Conservation (phyloP, 1,140 invertebrate genomes). For the Bombus vancouverensis region DNA sequence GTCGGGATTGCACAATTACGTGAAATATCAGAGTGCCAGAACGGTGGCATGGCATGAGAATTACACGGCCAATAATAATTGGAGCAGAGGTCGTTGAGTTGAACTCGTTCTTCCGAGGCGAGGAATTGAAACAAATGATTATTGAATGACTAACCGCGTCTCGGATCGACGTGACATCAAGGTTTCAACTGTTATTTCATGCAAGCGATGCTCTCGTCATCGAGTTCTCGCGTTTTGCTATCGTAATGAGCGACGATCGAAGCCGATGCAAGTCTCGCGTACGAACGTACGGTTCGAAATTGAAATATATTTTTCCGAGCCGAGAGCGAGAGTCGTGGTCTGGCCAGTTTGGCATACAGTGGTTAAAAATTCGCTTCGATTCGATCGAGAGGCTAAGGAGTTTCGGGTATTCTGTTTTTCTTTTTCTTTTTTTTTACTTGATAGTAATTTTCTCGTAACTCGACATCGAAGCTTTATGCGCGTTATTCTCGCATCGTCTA, state of each 20-base stretch:
- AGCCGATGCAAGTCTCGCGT: not conserved
- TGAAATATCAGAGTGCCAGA: slow-evolving; percentile 12
- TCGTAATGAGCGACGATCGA: not conserved
- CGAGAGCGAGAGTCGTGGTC: not conserved
- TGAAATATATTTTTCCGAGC: not conserved
- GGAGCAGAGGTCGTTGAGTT: slow-evolving; percentile 17
- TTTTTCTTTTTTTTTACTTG: not conserved
- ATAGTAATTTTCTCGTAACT: not conserved
- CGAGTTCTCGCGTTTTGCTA: not conserved
- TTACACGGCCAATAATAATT: slow-evolving; percentile 34
- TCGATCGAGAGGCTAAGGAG: no score
- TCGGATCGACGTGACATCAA: not conserved
- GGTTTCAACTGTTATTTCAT: not conserved
- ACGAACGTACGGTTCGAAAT: not conserved
- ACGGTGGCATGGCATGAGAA: not conserved
- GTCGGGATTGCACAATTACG: slow-evolving; percentile 37
- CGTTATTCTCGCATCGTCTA: no score
- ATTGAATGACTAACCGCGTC: slow-evolving; percentile 16
- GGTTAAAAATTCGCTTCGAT: not conserved
- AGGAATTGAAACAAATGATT: slow-evolving; percentile 29
- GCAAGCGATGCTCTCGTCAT: not conserved
- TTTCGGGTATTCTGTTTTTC: not conserved
- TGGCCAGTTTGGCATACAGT: not conserved
- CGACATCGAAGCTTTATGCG: no score
- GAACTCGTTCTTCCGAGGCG: not conserved